Percentiles rank a stretch among this genome's conserved stretches.
phyloP scores from a whole-genome alignment of 2,113 vertebrate species.

The Grallaria varia region DNA sequence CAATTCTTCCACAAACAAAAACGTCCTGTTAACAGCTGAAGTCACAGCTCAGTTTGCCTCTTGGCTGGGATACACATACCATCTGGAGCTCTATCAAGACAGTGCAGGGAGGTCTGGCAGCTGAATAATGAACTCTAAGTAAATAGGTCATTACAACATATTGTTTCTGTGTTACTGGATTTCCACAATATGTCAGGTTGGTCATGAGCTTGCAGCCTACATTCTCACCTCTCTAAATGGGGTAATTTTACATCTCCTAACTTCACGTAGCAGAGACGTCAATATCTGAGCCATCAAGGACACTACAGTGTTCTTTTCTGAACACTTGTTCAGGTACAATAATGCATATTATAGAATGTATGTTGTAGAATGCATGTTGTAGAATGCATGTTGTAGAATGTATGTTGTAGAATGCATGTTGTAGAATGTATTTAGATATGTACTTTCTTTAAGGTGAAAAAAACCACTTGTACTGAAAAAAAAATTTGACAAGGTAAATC shows the following conservation, averaged over 20 bases:
- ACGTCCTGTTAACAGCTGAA: slow-evolving; percentile 26
- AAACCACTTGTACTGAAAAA: background rate
- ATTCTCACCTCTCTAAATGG: background rate
- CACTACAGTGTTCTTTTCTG: background rate
- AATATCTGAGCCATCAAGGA: background rate
- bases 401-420: background rate
- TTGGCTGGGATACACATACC: slow-evolving; percentile 30
- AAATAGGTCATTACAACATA: slow-evolving; percentile 43
- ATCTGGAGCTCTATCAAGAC: slow-evolving; percentile 55
- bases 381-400: too few species aligned
- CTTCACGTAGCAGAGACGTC: background rate
- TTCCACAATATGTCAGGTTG: background rate
- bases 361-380: too few species aligned
- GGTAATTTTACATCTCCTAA: background rate
- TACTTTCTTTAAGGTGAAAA: background rate
- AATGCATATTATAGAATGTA: background rate
- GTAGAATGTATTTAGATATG: background rate
- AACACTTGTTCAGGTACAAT: background rate
- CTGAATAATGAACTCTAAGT: slow-evolving; percentile 57
- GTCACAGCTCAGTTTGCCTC: slow-evolving; percentile 35
- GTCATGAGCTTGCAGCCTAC: background rate
- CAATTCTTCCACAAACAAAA: slow-evolving; percentile 35
- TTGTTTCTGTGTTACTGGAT: slow-evolving; percentile 46
- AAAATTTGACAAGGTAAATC: background rate
- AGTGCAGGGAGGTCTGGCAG: slow-evolving; percentile 61